Evolutionary conservation across 2,888 invertebrate species (phyloP).

Genomic region (Euzophera pinguis): DNA sequence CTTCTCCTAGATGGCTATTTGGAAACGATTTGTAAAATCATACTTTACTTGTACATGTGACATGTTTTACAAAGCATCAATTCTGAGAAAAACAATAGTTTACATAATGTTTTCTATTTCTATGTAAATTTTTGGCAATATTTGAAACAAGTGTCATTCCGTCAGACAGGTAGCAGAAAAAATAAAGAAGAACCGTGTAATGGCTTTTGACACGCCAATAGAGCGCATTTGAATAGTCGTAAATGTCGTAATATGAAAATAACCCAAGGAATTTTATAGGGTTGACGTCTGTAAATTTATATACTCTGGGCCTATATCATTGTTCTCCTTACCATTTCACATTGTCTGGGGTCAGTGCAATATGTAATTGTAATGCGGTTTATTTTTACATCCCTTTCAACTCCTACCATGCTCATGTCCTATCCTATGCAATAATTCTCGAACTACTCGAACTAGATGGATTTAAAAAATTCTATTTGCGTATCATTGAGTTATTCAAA

Average conservation of each 20-base stretch:
- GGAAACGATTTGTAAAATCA: too few relatives aligned
- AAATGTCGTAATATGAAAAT: constrained; percentile 17
- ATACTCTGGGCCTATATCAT: too few relatives aligned
- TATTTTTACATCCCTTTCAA: too few relatives aligned
- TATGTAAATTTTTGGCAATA: constrained; percentile 12
- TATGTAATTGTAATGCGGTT: too few relatives aligned
- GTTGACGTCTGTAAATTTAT: background rate
- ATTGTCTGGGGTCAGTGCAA: too few relatives aligned
- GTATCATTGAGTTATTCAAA: too few relatives aligned
- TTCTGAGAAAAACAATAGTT: background rate
- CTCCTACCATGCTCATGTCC: too few relatives aligned
- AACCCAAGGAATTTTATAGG: constrained; percentile 11
- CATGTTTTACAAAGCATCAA: background rate
- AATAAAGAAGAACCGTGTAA: constrained; percentile 32
- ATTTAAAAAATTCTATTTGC: too few relatives aligned
- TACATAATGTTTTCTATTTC: constrained; percentile 7
- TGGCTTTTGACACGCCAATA: constrained; percentile 37
- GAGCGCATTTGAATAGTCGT: constrained; percentile 27
- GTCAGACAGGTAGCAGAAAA: constrained; percentile 17
- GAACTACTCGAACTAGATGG: too few relatives aligned
- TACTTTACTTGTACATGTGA: background rate
- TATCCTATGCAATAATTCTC: too few relatives aligned
- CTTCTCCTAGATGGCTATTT: too few relatives aligned
- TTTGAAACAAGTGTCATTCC: constrained; percentile 2
- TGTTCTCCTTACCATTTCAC: too few relatives aligned